Base-by-base conservation (phyloP, 2,888 invertebrate genomes). In the Aleiodes leptofemur region DNA sequence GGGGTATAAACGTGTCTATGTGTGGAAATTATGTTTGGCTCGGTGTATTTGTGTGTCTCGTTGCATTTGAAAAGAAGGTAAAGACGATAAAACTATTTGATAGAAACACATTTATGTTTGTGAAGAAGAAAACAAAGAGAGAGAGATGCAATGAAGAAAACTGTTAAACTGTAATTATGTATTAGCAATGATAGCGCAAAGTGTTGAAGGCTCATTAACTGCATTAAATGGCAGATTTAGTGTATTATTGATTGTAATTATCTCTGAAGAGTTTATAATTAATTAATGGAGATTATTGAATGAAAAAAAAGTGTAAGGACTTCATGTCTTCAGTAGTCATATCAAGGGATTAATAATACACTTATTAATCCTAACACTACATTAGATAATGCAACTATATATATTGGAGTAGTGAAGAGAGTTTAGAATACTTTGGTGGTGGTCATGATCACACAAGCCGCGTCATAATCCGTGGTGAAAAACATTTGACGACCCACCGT, bases 391-490 rank as follows among this genome's bases (percentile, higher is more conserved):
- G 72, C 50, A 72, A 51, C 13, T 51, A 68, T 68, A 51, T n/a
- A 68, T 9, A 6, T 50, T 50, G 13, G 50, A 14, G 13, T 14
- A 13, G 13, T 29, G 51, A 55, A 74, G 78, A 72, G 78, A 72
- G 78, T 77, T 75, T 69, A 66, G 43, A 71, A 71, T 82, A 83
- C 82, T 83, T 1, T 34, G 84, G 86, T 85, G 88, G 86, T 85
- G 88, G 86, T 89, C 86, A 87, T 89, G 88, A 89, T 89, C 89
- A 87, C 88, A 85, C 88, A 88, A 87, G 85, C 85, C 88, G 89
- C 88, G 89, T 89, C 88, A 89, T 89, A 89, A 89, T 89, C 89
- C 86, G 87, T 85, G 88, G 86, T 87, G 88, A 88, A 89, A 89
- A 88, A 89, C 89, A 86, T 88, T 89, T 88, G 87, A 87, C 86